phyloP scores from a whole-genome alignment of 1,140 invertebrate species.

The Periplaneta americana region DNA sequence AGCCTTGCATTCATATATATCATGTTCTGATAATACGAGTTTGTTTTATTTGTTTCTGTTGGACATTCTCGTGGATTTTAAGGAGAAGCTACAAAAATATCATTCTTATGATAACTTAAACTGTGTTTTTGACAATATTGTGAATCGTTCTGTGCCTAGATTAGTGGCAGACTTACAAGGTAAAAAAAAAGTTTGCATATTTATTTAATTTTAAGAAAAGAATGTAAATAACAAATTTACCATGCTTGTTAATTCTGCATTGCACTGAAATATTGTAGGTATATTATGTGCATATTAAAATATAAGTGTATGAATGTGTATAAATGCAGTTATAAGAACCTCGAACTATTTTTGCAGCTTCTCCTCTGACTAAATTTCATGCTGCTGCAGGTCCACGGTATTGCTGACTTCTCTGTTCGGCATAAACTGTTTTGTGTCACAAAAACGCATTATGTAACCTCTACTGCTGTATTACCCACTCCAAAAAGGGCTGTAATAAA shows the following conservation, averaged over 20 bases:
- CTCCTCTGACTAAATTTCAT: neutral
- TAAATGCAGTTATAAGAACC: constrained; percentile 3
- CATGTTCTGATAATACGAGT: neutral
- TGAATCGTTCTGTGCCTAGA: constrained; percentile 9
- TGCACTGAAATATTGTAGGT: neutral
- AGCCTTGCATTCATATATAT: neutral
- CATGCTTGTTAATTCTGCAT: neutral
- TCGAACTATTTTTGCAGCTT: constrained; percentile 4
- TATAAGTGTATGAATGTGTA: constrained; percentile 10
- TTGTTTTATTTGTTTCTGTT: neutral
- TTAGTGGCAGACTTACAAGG: constrained; percentile 1
- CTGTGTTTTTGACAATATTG: constrained; percentile 11
- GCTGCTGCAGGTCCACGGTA: neutral
- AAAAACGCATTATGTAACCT: constrained; percentile 2
- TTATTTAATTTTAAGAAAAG: constrained; percentile 8
- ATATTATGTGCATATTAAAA: constrained; percentile 6
- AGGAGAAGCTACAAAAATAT: constrained; percentile 4
- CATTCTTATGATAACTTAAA: neutral
- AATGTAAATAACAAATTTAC: neutral
- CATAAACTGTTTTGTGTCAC: constrained; percentile 1
- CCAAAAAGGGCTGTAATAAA: constrained; percentile 11
- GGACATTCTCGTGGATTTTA: neutral
- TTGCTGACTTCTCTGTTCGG: neutral
- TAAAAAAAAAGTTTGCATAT: constrained; percentile 4
- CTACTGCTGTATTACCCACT: neutral